These are phyloP conservation scores for Andrena praecox DNA, from an alignment of 2,888 invertebrate species.

Conservation along the genomic window DNA sequence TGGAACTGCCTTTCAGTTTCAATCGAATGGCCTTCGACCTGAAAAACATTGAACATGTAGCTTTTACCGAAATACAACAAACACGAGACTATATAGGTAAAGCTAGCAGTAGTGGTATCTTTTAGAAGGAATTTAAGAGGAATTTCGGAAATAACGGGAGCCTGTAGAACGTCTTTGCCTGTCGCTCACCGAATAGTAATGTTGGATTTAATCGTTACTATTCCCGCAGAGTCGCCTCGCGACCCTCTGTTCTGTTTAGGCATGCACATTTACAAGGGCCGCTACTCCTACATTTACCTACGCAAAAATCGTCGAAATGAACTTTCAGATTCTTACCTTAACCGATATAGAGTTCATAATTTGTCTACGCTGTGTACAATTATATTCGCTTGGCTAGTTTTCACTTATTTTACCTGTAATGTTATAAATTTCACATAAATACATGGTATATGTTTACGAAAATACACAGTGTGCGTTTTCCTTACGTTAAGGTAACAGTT, in stretches of 20 bases:
- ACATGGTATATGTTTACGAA: constrained; percentile 72
- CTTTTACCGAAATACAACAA: constrained; percentile 26
- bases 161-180: no score
- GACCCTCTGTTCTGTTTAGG: no score
- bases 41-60: constrained; percentile 31
- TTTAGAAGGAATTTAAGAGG: no score
- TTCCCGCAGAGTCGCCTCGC: no score
- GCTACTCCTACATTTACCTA: no score
- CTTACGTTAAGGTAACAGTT: constrained; percentile 36
- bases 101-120: no score
- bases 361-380: constrained; percentile 52
- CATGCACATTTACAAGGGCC: no score
- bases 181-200: no score
- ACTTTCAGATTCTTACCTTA: constrained; percentile 43
- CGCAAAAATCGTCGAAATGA: not conserved
- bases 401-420: constrained; percentile 58
- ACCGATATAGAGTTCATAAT: constrained; percentile 37
- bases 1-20: constrained; percentile 43
- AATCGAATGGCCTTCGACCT: constrained; percentile 37
- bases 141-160: no score
- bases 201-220: no score
- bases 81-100: constrained; percentile 18
- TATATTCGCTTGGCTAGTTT: constrained; percentile 53
- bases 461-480: constrained; percentile 29
- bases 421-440: constrained; percentile 65